Percentiles rank a stretch among this genome's conserved stretches.
These are phyloP conservation scores for Ceramica pisi DNA, from an alignment of 2,888 invertebrate genomes.

Conservation along the genomic window DNA sequence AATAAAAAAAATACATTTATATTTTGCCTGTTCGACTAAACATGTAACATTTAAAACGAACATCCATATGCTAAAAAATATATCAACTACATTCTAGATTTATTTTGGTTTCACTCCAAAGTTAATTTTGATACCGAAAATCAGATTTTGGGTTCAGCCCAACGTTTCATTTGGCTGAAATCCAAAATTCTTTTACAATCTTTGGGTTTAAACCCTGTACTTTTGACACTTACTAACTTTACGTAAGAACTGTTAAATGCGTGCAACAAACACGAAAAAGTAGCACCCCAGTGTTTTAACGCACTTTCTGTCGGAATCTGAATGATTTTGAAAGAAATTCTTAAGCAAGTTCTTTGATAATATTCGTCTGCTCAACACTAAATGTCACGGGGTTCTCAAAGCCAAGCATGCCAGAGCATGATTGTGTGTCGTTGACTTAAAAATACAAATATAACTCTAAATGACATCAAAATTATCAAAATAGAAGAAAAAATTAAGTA, in stretches of 20 bases:
- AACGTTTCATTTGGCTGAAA: neutral
- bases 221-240: neutral
- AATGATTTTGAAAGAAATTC: no score
- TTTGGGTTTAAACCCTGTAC: neutral
- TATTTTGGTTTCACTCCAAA: no score
- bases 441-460: constrained; percentile 5
- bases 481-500: neutral
- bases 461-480: constrained; percentile 2
- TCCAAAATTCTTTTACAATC: neutral
- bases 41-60: neutral
- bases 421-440: neutral
- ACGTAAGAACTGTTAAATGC: neutral
- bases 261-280: neutral
- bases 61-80: neutral
- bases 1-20: neutral
- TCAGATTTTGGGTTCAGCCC: neutral
- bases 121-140: no score
- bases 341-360: neutral
- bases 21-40: neutral
- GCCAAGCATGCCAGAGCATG: neutral
- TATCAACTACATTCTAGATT: neutral
- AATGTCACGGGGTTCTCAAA: neutral
- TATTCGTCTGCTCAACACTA: neutral
- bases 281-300: no score
- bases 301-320: no score